Conservation (phyloP, 2,113 vertebrate genomes). For the Cairina moschata region DNA sequence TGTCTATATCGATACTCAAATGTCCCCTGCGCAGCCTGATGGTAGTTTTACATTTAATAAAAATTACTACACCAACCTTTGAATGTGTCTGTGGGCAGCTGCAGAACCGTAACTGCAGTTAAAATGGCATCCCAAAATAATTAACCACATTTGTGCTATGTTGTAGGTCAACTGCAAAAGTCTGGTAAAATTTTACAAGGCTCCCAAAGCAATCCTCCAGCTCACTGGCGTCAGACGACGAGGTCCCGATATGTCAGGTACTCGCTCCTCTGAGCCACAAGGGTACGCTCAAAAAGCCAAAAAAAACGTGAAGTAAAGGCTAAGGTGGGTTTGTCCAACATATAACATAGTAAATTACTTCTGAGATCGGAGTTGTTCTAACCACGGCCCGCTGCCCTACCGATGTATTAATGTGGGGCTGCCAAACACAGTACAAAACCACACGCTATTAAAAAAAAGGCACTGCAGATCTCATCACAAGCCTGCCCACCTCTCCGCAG, state of each 20-base stretch:
- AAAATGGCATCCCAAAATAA: not conserved
- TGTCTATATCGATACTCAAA: not conserved
- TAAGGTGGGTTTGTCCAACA: not conserved
- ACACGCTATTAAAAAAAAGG: not conserved
- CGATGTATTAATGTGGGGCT: accelerated
- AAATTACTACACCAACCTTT: not conserved
- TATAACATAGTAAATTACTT: accelerated
- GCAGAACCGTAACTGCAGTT: not conserved
- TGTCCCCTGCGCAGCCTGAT: not conserved
- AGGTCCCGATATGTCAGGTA: not conserved
- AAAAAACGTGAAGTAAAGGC: not conserved
- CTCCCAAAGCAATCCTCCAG: not conserved
- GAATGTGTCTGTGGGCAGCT: not conserved
- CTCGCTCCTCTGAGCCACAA: not conserved
- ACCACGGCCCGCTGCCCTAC: not conserved
- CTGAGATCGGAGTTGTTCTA: not conserved
- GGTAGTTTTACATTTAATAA: not conserved
- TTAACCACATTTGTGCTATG: not conserved
- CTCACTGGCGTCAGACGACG: not conserved
- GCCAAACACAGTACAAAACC: not conserved
- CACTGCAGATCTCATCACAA: not conserved
- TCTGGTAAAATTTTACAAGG: not conserved
- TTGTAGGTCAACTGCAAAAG: not conserved
- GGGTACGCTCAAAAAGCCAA: not conserved
- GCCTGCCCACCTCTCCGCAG: not conserved